phyloP scores from a whole-genome alignment of 2,888 invertebrate species.

The Cheilosia scutellata region DNA sequence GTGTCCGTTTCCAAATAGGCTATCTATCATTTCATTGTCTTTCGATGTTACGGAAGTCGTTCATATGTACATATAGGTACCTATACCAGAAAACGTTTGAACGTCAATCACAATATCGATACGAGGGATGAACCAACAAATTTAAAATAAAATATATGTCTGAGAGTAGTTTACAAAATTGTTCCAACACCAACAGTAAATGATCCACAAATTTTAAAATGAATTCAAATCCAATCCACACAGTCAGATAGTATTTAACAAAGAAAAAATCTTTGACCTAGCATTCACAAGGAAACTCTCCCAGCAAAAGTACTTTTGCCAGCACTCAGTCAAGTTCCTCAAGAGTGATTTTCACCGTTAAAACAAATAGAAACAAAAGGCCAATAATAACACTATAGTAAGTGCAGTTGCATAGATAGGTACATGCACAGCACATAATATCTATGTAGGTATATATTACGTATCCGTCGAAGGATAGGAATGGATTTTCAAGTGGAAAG shows the following conservation, averaged over 20 bases:
- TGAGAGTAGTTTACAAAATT: no score
- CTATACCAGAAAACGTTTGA: no score
- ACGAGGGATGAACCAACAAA: no score
- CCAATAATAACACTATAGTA: constrained; percentile 59
- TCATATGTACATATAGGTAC: no score
- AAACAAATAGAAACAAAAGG: constrained; percentile 61
- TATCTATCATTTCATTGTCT: no score
- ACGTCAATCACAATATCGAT: no score
- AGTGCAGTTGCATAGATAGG: constrained; percentile 35
- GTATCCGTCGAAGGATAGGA: constrained; percentile 36
- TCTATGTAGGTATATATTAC: not conserved
- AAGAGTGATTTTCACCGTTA: constrained; percentile 56
- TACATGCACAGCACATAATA: not conserved
- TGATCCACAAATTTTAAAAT: no score
- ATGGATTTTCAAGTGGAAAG: constrained; percentile 64
- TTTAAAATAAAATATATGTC: no score
- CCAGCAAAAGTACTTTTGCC: constrained; percentile 45
- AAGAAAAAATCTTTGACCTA: constrained; percentile 33
- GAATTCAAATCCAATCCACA: no score
- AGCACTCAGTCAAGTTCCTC: constrained; percentile 46
- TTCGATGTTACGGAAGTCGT: no score
- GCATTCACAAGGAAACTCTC: constrained; percentile 40
- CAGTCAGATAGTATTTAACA: not conserved
- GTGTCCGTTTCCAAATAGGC: no score
- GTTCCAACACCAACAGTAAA: no score